Percentiles rank a stretch among this genome's conserved stretches.
phyloP scores from a whole-genome alignment of 2,888 invertebrate genomes.

The Malthinus flaveolus region DNA sequence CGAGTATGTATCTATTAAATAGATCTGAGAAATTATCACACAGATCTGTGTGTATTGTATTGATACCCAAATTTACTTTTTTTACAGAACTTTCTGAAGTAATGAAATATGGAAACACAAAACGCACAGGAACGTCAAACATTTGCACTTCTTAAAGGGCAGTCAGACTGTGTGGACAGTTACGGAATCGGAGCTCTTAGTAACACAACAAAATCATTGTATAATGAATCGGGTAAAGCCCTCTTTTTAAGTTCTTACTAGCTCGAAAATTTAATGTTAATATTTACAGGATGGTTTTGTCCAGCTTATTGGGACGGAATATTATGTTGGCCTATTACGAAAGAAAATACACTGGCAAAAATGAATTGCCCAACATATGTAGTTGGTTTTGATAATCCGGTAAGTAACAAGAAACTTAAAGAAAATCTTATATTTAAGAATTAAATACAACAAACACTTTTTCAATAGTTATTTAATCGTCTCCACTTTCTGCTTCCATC shows the following conservation, averaged over 20 bases:
- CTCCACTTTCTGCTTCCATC: slow-evolving; percentile 29
- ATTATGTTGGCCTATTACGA: slow-evolving; percentile 61
- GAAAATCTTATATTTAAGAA: slow-evolving; percentile 1
- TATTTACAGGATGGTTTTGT: slow-evolving; percentile 50
- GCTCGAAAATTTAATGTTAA: neutral
- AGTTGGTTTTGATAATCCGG: slow-evolving; percentile 53
- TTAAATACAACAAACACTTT: neutral
- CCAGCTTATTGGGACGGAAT: slow-evolving; percentile 61
- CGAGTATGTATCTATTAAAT: too few relatives aligned
- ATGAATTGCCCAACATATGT: slow-evolving; percentile 60
- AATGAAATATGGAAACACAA: neutral
- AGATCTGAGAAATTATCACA: neutral
- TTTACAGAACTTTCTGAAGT: neutral
- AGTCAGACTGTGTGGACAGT: slow-evolving; percentile 13
- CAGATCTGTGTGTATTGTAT: neutral
- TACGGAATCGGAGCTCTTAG: slow-evolving; percentile 21
- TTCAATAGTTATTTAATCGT: slow-evolving; percentile 15
- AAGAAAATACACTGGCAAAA: slow-evolving; percentile 52
- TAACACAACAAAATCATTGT: slow-evolving; percentile 10
- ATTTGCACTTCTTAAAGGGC: slow-evolving; percentile 9
- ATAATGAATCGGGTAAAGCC: slow-evolving; percentile 5
- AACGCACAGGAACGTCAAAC: slow-evolving; percentile 11
- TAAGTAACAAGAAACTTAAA: slow-evolving; percentile 20
- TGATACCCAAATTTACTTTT: neutral
- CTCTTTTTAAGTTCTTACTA: neutral